Conservation (phyloP, 2,888 invertebrate genomes). For the Falcaria lacertinaria region DNA sequence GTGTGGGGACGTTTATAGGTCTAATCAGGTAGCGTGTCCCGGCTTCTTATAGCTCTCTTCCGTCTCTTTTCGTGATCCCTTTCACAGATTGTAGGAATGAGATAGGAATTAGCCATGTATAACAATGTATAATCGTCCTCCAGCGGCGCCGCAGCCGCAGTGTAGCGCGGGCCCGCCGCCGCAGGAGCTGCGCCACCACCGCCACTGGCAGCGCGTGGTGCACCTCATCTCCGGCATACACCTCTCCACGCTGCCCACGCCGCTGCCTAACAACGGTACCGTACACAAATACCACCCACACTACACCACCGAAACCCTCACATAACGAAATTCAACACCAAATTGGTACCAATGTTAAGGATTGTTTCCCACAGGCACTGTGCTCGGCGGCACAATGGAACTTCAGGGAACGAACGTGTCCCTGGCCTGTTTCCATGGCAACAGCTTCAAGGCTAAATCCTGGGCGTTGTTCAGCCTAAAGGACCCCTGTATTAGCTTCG, state of each 20-base stretch:
- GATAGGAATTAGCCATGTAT: too few relatives aligned
- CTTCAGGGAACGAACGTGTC: slow-evolving; percentile 94
- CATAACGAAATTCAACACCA: too few relatives aligned
- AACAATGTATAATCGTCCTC: too few relatives aligned
- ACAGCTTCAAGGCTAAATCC: slow-evolving; percentile 96
- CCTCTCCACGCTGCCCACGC: slow-evolving; percentile 85
- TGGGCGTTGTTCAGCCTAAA: slow-evolving; percentile 97
- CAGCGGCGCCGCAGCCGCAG: background rate
- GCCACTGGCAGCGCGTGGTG: slow-evolving; percentile 96
- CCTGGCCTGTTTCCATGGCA: slow-evolving; percentile 97
- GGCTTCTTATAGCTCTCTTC: too few relatives aligned
- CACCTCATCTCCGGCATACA: slow-evolving; percentile 89
- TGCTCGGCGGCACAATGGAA: slow-evolving; percentile 93
- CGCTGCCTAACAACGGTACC: slow-evolving; percentile 81
- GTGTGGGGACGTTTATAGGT: too few relatives aligned
- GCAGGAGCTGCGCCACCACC: slow-evolving; percentile 85
- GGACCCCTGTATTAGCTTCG: slow-evolving; percentile 95
- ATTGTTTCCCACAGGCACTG: slow-evolving; percentile 82
- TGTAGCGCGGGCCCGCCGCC: background rate
- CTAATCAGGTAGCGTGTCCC: too few relatives aligned
- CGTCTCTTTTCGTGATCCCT: too few relatives aligned
- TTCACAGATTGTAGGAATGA: too few relatives aligned
- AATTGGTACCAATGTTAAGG: too few relatives aligned
- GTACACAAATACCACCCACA: too few relatives aligned
- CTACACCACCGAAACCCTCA: too few relatives aligned